Evolutionary conservation across 2,888 invertebrate genomes (phyloP), one percentile per base, ranked within the genome.

Genomic region (Boloria euphrosyne): DNA sequence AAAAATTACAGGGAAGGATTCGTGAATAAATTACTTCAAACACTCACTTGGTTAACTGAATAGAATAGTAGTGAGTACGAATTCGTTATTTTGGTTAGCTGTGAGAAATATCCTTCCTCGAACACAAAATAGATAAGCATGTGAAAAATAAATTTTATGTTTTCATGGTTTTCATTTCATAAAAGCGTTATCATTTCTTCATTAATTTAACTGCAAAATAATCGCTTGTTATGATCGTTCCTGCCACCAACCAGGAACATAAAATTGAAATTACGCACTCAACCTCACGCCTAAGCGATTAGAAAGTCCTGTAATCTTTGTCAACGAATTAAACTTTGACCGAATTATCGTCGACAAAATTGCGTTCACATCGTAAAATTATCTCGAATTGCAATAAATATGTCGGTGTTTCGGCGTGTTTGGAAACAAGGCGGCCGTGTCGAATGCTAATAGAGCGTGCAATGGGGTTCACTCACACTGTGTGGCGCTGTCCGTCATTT

Each of bases 281-380:
- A 78, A 78, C 83, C 81, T 77, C 82, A 84, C 87, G 85, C 91
- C 89, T 78, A 73, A 80, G 72, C 87, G 83, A 89, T 91, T 90
- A 87, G 84, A 77, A 85, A 83, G 78, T 80, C 69, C 70, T 73
- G 72, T 71, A 77, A 90, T 89, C 90, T 91, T 92, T 92, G 91
- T 92, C 80, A 85, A 78, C 89, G 87, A 78, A 83, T 91, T 91
- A 92, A 92, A 92, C 86, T 92, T 85, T 92, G 91, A 92, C 91
- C 90, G 90, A 90, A 86, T 92, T 90, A 91, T 80, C 82, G 79
- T 81, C 73, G 74, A 74, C 76, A 75, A 75, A 78, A 80, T 80
- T 77, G 80, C 73, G 86, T 90, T 90, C 91, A 86, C 90, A 90
- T 92, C 91, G 90, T 92, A 85, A 91, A 90, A 87, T 85, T 82